Conservation (phyloP, 2,888 invertebrate species). For the Myopa testacea region DNA sequence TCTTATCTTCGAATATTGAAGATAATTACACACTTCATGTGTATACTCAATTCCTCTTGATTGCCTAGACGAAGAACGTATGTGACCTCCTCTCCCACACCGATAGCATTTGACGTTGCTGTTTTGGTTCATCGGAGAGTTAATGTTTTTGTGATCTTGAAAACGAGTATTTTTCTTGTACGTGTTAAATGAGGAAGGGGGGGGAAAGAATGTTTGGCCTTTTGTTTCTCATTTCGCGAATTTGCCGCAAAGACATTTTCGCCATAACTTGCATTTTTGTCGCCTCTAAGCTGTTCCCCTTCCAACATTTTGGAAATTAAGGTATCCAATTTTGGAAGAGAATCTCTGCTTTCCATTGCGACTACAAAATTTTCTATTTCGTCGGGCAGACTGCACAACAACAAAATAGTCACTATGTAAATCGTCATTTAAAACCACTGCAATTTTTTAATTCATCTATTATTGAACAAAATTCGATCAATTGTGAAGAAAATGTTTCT, state of each 20-base stretch:
- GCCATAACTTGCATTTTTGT: constrained; percentile 17
- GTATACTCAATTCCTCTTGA: constrained; percentile 10
- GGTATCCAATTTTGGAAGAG: constrained; percentile 30
- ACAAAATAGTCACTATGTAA: constrained; percentile 36
- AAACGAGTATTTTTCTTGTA: too few relatives aligned
- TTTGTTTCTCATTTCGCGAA: constrained; percentile 19
- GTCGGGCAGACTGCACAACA: constrained; percentile 38
- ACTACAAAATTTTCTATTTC: constrained; percentile 39
- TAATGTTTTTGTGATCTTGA: too few relatives aligned
- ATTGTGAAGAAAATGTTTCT: background rate
- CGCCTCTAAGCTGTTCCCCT: constrained; percentile 39
- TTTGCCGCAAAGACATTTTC: constrained; percentile 39
- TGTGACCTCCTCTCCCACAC: constrained; percentile 45
- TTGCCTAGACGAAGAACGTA: background rate
- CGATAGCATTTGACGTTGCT: constrained; percentile 41
- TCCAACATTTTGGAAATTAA: constrained; percentile 40
- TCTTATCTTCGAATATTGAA: too few relatives aligned
- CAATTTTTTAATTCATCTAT: constrained; percentile 35
- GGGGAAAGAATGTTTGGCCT: background rate
- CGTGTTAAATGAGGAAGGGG: background rate
- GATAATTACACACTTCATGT: too few relatives aligned
- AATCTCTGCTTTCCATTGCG: constrained; percentile 44
- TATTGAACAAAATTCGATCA: constrained; percentile 22
- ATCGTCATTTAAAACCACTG: constrained; percentile 35
- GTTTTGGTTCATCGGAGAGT: constrained; percentile 11